Conservation (phyloP, 1,140 invertebrate genomes). For the Bradysia coprophila region DNA sequence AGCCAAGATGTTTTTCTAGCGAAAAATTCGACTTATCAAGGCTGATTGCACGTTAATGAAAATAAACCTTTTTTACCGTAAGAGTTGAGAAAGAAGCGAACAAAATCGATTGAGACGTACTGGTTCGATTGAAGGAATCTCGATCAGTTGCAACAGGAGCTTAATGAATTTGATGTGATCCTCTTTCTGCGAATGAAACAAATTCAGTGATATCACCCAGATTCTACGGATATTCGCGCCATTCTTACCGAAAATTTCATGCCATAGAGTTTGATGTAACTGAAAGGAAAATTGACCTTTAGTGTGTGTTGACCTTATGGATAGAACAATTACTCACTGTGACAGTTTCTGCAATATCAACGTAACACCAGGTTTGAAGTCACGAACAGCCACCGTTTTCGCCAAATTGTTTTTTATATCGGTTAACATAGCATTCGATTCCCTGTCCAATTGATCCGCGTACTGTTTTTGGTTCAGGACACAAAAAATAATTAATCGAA, state of each 20-base stretch:
- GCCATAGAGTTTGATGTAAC: conserved; percentile 69
- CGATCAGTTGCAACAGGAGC: conserved; percentile 57
- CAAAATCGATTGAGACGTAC: conserved; percentile 47
- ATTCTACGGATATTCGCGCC: no score
- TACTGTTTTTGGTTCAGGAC: no score
- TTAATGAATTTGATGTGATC: conserved; percentile 82
- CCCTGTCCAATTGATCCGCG: conserved; percentile 37
- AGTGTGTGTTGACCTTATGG: neutral
- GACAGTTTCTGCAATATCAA: conserved; percentile 40
- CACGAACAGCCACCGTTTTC: conserved; percentile 40
- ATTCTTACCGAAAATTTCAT: conserved; percentile 68
- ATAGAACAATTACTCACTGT: conserved; percentile 27
- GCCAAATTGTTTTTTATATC: conserved; percentile 51
- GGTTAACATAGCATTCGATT: conserved; percentile 34
- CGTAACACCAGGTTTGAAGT: conserved; percentile 43
- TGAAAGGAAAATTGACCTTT: conserved; percentile 22
- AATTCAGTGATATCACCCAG: no score
- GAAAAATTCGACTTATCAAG: neutral
- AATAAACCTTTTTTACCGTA: conserved; percentile 33
- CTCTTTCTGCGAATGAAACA: no score
- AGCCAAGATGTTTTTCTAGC: conserved; percentile 57
- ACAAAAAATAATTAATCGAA: no score
- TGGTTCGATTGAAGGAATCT: conserved; percentile 58
- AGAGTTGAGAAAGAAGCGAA: conserved; percentile 28
- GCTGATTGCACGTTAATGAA: neutral